Evolutionary conservation across 53 echinoderm and acorn worm genomes (phyloP), one percentile per base, ranked within the genome.

Genomic region (Zoroaster sp.): DNA sequence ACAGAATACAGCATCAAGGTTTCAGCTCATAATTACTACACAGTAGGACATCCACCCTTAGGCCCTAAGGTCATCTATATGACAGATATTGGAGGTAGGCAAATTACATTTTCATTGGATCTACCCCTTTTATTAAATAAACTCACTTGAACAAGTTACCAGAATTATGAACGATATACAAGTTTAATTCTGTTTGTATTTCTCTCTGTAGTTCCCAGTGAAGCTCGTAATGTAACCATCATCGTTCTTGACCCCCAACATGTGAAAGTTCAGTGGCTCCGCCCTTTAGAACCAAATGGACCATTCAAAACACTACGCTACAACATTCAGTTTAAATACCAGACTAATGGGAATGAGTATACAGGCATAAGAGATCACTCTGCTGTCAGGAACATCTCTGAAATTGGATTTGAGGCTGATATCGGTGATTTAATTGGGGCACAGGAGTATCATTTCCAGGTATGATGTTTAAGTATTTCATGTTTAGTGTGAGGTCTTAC

Each of bases 201-300:
- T 65, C 35, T 14, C 30, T 43, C n/a, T 40, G 2, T 72, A 97
- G 97, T 90, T 4, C 97, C 97, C 0, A 90, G 94, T 7, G 73
- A 72, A 35, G 94, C 92, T 31, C 72, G 54, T 37, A 86, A 87
- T 40, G 77, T 94, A 5, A 75, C 52, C 15, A 81, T 89, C n/a
- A 46, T 5, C 11, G 74, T 93, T 17, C 86, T 91, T 1, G 80
- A 94, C 21, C 83, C 93, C 2, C 35, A 40, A 45, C 34, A 77
- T 5, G 91, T 82, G 40, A 32, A 35, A 13, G 87, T 95, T 12
- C 69, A 78, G 3, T 97, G 97, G 97, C 53, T 75, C 21, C 86
- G 52, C 65, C 97, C 97, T 15, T 66, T 54, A 2, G 83, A 90
- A 51, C 77, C 90, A 32, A 95, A 94, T 51, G 97, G 97, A 18